Percentiles rank a stretch among this genome's conserved stretches.
Evolutionary conservation across 1,140 invertebrate genomes (phyloP).

Genomic region (Ectropis grisescens): DNA sequence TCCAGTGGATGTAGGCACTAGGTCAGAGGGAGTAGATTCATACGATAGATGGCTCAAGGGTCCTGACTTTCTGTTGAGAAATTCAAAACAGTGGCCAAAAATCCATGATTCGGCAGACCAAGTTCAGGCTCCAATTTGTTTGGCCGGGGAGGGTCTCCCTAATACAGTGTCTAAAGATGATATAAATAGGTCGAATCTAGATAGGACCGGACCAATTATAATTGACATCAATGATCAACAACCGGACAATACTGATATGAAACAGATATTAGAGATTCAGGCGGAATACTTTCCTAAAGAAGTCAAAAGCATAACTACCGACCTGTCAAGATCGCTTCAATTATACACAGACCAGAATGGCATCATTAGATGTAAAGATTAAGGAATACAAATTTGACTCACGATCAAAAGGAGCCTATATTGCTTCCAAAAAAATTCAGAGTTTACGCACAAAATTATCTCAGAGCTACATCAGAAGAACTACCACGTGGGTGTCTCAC

Average conservation of each 20-base stretch:
- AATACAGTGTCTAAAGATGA: not conserved
- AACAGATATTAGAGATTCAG: constrained; percentile 7
- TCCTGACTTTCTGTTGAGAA: constrained; percentile 5
- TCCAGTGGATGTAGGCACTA: constrained; percentile 11
- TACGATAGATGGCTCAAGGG: constrained; percentile 5
- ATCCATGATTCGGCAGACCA: not conserved
- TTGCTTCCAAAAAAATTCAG: constrained; percentile 7
- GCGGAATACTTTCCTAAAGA: constrained; percentile 6
- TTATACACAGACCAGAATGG: constrained; percentile 10
- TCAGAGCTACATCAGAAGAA: no score
- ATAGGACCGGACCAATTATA: no score
- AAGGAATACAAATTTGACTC: constrained; percentile 6
- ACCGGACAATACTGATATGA: no score
- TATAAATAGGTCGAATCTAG: no score
- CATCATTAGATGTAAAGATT: constrained; percentile 13
- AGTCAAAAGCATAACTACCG: no score
- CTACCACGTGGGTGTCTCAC: no score
- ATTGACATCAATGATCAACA: not conserved
- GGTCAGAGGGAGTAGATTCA: constrained; percentile 1
- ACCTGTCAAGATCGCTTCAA: no score
- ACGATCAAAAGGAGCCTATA: constrained; percentile 10
- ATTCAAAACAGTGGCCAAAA: not conserved
- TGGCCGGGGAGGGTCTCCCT: constrained; percentile 6
- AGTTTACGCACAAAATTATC: no score
- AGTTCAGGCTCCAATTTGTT: not conserved